A percentile compares a stretch with the other conserved stretches of the same genome.
Evolutionary conservation across 2,797 vertebrate genomes (phyloP).

Genomic region (Amblyopsis hoosieri): DNA sequence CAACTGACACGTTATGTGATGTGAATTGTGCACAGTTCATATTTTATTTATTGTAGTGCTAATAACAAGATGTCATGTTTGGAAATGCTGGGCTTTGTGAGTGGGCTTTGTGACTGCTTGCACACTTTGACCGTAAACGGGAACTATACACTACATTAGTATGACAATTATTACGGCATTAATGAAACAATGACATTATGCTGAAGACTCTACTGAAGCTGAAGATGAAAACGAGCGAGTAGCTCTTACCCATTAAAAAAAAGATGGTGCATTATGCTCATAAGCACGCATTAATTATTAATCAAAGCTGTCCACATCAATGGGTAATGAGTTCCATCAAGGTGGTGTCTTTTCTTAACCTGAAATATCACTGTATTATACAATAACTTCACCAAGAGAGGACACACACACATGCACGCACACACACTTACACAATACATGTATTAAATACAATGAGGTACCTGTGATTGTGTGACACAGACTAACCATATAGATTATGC

Average conservation of each 20-base stretch:
- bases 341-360: slow-evolving; percentile 5
- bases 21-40: not conserved
- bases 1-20: too few species aligned
- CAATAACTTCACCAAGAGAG: not conserved
- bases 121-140: slow-evolving; percentile 1
- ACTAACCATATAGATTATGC: not conserved
- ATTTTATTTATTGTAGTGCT: too few species aligned
- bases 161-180: not conserved
- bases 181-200: slow-evolving; percentile 3
- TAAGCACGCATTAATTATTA: slow-evolving; percentile 22
- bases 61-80: too few species aligned
- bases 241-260: slow-evolving; percentile 7
- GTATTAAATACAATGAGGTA: too few species aligned
- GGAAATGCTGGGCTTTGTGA: too few species aligned
- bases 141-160: not conserved
- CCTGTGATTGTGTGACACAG: too few species aligned
- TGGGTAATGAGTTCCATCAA: slow-evolving; percentile 27
- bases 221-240: not conserved
- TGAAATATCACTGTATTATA: not conserved
- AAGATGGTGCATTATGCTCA: slow-evolving; percentile 13
- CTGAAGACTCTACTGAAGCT: slow-evolving; percentile 20
- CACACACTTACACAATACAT: too few species aligned
- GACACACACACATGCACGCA: too few species aligned
- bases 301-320: slow-evolving; percentile 26
- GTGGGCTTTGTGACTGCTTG: not conserved